Conservation (phyloP, 92 coral and sea anemone species). For the Palythoa grandis region DNA sequence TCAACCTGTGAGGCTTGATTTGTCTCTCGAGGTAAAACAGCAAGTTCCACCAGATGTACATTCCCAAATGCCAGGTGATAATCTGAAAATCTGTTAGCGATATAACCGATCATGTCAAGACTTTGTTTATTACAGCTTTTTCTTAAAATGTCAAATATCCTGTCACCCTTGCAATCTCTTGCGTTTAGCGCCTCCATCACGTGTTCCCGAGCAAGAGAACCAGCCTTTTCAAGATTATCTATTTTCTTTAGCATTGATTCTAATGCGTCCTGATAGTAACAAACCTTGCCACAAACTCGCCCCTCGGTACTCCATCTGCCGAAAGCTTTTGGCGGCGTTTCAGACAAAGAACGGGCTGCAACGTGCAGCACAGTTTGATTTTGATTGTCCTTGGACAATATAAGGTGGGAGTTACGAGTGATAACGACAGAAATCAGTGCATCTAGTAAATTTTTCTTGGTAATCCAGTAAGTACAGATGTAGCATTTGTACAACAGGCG, state of each 20-base stretch:
- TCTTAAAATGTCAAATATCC: slow-evolving; percentile 19
- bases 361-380: slow-evolving; percentile 19
- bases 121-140: slow-evolving; percentile 17
- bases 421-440: slow-evolving; percentile 3
- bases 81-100: slow-evolving; percentile 17
- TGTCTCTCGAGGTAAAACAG: slow-evolving; percentile 13
- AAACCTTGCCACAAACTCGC: slow-evolving; percentile 24
- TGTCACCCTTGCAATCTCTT: slow-evolving; percentile 25
- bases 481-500: slow-evolving; percentile 36
- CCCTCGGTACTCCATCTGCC: slow-evolving; percentile 31
- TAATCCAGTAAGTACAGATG: slow-evolving; percentile 39
- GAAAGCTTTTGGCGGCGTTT: not conserved
- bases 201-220: slow-evolving; percentile 26
- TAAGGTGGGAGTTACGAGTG: slow-evolving; percentile 26
- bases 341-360: slow-evolving; percentile 31
- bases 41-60: not conserved
- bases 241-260: slow-evolving; percentile 30
- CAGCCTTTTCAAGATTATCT: slow-evolving; percentile 19
- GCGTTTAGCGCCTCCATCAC: slow-evolving; percentile 32
- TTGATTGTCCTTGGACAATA: slow-evolving; percentile 25
- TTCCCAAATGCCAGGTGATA: not conserved
- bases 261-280: slow-evolving; percentile 35
- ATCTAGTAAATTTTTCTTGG: slow-evolving; percentile 33
- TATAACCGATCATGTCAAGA: slow-evolving; percentile 2
- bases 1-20: slow-evolving; percentile 9